Evolutionary conservation across 1,140 invertebrate genomes (phyloP), one percentile per base, ranked within the genome.

Genomic region (Sycobia sp.): DNA sequence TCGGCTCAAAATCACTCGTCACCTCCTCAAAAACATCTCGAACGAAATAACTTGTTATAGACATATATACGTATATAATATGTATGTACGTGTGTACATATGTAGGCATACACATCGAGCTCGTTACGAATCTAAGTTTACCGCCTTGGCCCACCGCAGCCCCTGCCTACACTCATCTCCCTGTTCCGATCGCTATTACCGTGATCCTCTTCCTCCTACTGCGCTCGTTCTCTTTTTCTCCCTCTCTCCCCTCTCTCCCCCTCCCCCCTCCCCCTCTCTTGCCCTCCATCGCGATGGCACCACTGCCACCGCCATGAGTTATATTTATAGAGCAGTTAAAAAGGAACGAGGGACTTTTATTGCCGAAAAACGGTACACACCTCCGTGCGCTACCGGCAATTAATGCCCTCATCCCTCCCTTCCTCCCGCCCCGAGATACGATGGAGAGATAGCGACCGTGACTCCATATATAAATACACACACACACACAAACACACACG

Each of bases 251-350:
- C 16, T 14, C 16, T 14, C 43, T 25, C 43, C 32, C 36, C 36
- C 22, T 20, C 7, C 36, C 13, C 36, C n/a, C 16, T 38, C 20
- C 20, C 23, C 1, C 27, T 34, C 34, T 20, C 39, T 16, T 10
- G 18, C 29, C 7, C 16, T 20, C 29, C 1, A 4, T 36, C 34
- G 9, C 36, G 29, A 7, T 32, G 29, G 4, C 14, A 4, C 20
- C 22, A 10, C n/a, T 50, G 22, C 32, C 32, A 27, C 2, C 39
- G 41, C 27, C 16, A 16, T 20, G 3, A 14, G 29, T 44, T 20
- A 49, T 63, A 57, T 57, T 63, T 57, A 56, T 56, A 63, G 53
- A 63, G 34, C 38, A 16, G 61, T 41, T n/a, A 39, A 49, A 63
- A 49, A 32, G 27, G 22, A 63, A 50, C 16, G 13, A 41, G 34